Conservation (phyloP, 2,888 invertebrate species). For the Microplitis manilae region DNA sequence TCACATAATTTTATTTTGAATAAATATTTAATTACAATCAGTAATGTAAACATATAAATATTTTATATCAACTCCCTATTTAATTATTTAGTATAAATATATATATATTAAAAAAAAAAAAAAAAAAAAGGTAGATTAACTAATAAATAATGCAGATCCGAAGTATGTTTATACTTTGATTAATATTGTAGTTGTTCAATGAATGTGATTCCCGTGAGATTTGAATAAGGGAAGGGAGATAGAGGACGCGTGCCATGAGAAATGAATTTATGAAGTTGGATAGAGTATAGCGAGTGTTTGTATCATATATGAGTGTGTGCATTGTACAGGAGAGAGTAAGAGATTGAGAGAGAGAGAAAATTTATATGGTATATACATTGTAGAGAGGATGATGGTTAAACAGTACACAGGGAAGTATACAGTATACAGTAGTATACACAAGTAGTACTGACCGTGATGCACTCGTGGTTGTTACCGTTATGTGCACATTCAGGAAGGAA, state of each 20-base stretch:
- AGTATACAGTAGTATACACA: not conserved
- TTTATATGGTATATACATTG: not conserved
- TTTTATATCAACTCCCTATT: not conserved
- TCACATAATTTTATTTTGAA: not conserved
- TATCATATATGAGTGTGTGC: slow-evolving; percentile 13
- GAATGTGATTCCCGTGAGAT: slow-evolving; percentile 1
- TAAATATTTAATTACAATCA: not conserved
- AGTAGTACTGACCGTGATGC: slow-evolving; percentile 28
- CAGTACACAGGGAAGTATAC: slow-evolving; percentile 11
- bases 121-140: not conserved
- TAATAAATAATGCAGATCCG: not conserved
- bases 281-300: slow-evolving; percentile 11
- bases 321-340: not conserved
- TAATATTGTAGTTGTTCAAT: slow-evolving; percentile 9
- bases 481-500: slow-evolving; percentile 31
- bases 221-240: slow-evolving; percentile 25
- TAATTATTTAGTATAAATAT: not conserved
- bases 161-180: slow-evolving; percentile 14
- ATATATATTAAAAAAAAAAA: not conserved
- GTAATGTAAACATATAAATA: not conserved
- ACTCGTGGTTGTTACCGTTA: slow-evolving; percentile 26
- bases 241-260: slow-evolving; percentile 40
- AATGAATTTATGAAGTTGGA: slow-evolving; percentile 35
- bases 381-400: slow-evolving; percentile 4
- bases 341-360: not conserved